Percentiles rank a stretch among this genome's conserved stretches.
phyloP scores from a whole-genome alignment of 2,797 vertebrate species.

The Lophius americanus region DNA sequence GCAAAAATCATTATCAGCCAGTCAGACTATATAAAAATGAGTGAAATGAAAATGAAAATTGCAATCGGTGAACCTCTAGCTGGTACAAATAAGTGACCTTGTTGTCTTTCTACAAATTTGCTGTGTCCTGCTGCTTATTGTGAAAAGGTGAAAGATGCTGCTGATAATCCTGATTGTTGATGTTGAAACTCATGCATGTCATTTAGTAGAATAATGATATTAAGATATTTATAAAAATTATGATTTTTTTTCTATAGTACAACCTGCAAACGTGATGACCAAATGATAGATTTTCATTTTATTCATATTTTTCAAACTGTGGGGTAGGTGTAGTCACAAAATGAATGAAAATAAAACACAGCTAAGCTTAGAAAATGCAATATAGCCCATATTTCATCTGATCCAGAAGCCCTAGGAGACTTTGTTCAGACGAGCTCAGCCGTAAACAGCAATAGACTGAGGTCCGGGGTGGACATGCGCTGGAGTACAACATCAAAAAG shows the following conservation, averaged over 20 bases:
- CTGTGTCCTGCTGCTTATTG: constrained; percentile 2
- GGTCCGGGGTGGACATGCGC: constrained; percentile 68
- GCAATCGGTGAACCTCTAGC: not conserved
- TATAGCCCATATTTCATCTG: constrained; percentile 63
- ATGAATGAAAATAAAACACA: constrained; percentile 58
- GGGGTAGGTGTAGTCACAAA: constrained; percentile 31
- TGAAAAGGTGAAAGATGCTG: constrained; percentile 9
- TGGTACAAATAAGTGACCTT: constrained; percentile 1
- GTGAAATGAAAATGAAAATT: too few species aligned
- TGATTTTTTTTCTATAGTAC: constrained; percentile 20
- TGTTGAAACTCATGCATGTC: constrained; percentile 15
- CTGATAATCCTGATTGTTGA: constrained; percentile 11
- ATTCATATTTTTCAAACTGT: constrained; percentile 39
- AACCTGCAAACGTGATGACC: constrained; percentile 6
- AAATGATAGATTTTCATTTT: constrained; percentile 37
- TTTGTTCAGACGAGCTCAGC: constrained; percentile 63
- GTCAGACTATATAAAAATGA: too few species aligned
- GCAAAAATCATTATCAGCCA: too few species aligned
- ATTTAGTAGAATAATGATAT: constrained; percentile 36
- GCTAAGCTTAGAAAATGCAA: constrained; percentile 47
- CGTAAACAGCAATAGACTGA: constrained; percentile 65
- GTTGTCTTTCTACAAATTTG: not conserved
- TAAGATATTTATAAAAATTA: constrained; percentile 35
- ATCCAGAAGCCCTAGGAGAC: constrained; percentile 59
- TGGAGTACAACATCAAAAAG: constrained; percentile 73